phyloP scores from a whole-genome alignment of 2,888 invertebrate species.

The Caenorhabditis sp. region DNA sequence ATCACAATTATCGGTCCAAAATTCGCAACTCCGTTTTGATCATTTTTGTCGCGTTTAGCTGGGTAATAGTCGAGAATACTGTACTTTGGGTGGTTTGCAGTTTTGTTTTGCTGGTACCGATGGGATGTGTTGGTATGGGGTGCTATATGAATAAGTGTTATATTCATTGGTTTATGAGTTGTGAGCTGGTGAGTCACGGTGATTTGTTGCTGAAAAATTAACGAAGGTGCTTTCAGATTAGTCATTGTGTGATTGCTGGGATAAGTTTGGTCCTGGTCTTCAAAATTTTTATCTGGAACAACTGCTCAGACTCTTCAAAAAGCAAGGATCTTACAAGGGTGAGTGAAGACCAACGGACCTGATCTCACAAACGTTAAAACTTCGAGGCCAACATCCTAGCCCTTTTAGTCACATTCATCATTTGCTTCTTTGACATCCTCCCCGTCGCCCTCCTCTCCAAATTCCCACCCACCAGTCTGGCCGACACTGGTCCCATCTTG shows the following conservation, averaged over 20 bases:
- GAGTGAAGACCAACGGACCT: background rate
- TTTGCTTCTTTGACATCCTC: background rate
- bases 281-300: constrained; percentile 3
- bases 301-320: background rate
- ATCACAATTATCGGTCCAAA: constrained; percentile 1
- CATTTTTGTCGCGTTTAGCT: too few relatives aligned
- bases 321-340: constrained; percentile 1
- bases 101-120: too few relatives aligned
- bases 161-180: too few relatives aligned
- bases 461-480: background rate
- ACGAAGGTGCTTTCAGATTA: too few relatives aligned
- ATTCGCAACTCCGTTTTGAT: background rate
- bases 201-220: too few relatives aligned
- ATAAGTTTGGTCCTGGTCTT: background rate
- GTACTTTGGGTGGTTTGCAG: too few relatives aligned
- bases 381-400: background rate
- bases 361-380: background rate
- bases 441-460: background rate
- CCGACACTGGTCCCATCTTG: background rate
- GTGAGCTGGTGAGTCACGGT: background rate
- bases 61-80: too few relatives aligned
- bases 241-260: background rate
- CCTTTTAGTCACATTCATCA: background rate
- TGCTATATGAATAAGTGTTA: too few relatives aligned
- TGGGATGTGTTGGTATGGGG: too few relatives aligned